These are phyloP conservation scores for Drosophila elegans DNA, from an alignment of 1,140 invertebrate genomes.

Conservation along the genomic window DNA sequence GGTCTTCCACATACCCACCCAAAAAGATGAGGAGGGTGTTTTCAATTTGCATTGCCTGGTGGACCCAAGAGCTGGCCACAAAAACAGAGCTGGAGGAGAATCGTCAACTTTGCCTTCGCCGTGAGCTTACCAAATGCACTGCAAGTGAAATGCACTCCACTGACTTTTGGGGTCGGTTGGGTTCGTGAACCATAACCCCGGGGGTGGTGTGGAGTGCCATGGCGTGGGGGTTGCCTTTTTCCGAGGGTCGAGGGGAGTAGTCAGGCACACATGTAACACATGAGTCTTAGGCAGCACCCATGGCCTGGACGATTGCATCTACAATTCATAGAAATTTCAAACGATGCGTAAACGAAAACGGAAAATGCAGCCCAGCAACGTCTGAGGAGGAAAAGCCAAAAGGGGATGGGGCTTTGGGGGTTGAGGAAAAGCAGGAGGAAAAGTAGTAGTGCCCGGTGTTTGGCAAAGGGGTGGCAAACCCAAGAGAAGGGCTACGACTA, in stretches of 20 bases:
- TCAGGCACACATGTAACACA: constrained; percentile 58
- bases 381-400: constrained; percentile 17
- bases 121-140: constrained; percentile 81
- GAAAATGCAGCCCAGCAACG: constrained; percentile 63
- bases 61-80: constrained; percentile 49
- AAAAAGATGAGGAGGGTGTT: constrained; percentile 26
- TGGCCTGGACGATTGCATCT: constrained; percentile 82
- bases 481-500: constrained; percentile 11
- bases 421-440: neutral
- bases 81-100: constrained; percentile 45
- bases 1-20: neutral
- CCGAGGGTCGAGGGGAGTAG: too few species aligned
- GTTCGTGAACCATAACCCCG: constrained; percentile 55
- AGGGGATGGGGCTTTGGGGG: too few species aligned
- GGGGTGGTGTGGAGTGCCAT: too few species aligned
- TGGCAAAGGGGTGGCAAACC: constrained; percentile 2
- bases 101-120: constrained; percentile 80
- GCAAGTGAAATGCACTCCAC: constrained; percentile 79
- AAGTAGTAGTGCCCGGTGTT: constrained; percentile 14
- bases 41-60: constrained; percentile 62
- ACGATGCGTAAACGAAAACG: constrained; percentile 83
- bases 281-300: constrained; percentile 57
- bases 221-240: neutral
- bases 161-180: constrained; percentile 67
- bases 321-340: constrained; percentile 84